Base-by-base conservation (phyloP, 2,797 vertebrate species). In the Thunnus albacares region DNA sequence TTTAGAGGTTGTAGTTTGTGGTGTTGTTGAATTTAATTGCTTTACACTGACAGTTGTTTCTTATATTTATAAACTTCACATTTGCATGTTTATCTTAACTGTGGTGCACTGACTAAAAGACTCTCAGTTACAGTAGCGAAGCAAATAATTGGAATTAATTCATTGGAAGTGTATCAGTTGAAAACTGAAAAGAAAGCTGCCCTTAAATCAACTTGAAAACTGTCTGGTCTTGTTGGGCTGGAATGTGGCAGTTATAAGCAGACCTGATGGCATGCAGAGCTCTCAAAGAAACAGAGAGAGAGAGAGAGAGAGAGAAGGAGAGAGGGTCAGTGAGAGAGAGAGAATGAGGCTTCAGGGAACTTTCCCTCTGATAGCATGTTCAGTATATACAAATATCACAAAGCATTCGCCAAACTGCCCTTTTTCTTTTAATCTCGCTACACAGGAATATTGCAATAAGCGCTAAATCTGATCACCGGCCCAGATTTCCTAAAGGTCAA, bases 401-500 rank as follows among this genome's bases (percentile, higher is more conserved):
- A 88, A 83, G 75, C 78, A 84, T 84, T 91, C 67, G 26, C 82
- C 55, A 86, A 91, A 90, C 77, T 88, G 76, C 69, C 86, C 80
- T 86, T 90, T 91, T 90, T 84, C 72, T 89, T 93, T 93, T 95
- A 96, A 96, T 96, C 95, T 96, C 90, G 79, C 90, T 88, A 90
- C 90, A 87, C 87, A 94, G 89, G 91, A 95, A 96, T 96, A 95
- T 96, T 95, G 95, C 95, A 97, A 95, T 95, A 95, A 96, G 87
- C 89, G 82, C 92, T 96, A 93, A 93, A 95, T 96, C 94, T 95
- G 96, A 97, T 96, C 94, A 88, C 90, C 59, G 92, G 95, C 93
- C 89, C 93, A 95, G 95, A 97, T 96, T 97, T 96, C 86, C 79
- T 35, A 94, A 98, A 98, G 96, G 97, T 97, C 96, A 96, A 79